Base-by-base conservation (phyloP, 64 coral and sea anemone genomes). In the Actinia tenebrosa region DNA sequence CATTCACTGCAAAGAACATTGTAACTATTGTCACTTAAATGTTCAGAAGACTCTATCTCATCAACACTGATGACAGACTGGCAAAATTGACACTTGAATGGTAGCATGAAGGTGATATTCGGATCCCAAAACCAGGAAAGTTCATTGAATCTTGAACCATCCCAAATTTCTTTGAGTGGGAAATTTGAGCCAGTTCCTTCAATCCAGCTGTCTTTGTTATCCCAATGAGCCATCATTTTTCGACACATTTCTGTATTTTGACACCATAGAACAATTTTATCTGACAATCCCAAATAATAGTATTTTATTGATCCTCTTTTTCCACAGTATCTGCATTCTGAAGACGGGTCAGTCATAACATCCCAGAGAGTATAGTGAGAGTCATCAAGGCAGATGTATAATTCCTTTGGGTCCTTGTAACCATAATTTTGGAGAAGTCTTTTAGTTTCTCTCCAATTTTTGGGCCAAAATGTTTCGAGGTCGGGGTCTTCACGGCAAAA, bases 161-260 rank as follows among this genome's bases (percentile, higher is more conserved):
- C 86, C 86, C 86, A 87, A 26, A 87, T 10, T 27, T 87, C 86
- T 19, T 22, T 56, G 16, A 19, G n/a, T 2, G 1, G 59, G 20
- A 11, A 22, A 43, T 88, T 87, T 5, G 11, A 13, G 5, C 66
- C n/a, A 6, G 9, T 53, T 25, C 44, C 11, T 30, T n/a, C 37
- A 9, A 87, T 11, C 44, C 85, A 87, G 43, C 46, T 60, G 16
- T 83, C 55, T 83, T 30, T 62, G 20, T 62, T 23, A 20, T 83
- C 23, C 88, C 88, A 89, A 60, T 66, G 18, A 64, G 63, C 23
- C 10, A 55, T 11, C 88, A 89, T 89, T 69, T 82, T 89, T 37
- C 43, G 2, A 56, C 88, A 89, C 63, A 89, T 27, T 54, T 80
- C 23, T 56, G 42, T 37, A 89, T 68, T 64, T 2, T 59, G 52